Conservation (phyloP, 2,888 invertebrate species). For the Rhagonycha fulva region DNA sequence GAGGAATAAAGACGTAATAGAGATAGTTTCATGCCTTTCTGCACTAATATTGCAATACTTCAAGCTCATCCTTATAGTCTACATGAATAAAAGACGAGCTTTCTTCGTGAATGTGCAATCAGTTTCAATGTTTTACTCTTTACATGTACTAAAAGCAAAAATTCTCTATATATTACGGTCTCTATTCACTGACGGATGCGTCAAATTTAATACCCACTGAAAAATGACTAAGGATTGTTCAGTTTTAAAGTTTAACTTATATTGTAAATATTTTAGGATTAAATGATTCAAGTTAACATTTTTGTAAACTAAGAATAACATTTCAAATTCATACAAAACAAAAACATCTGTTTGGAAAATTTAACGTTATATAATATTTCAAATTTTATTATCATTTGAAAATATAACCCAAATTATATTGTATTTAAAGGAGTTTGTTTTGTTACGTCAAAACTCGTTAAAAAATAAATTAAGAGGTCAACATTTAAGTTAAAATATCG, state of each 20-base stretch:
- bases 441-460: background rate
- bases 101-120: conserved; percentile 11
- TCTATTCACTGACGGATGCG: conserved; percentile 9
- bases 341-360: too few relatives aligned
- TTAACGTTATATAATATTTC: too few relatives aligned
- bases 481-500: background rate
- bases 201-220: conserved; percentile 23
- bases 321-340: too few relatives aligned
- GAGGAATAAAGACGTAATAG: conserved; percentile 10
- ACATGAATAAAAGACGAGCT: conserved; percentile 1
- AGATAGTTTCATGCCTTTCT: conserved; percentile 7
- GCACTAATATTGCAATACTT: conserved; percentile 14
- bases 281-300: background rate
- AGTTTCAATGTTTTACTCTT: conserved; percentile 19
- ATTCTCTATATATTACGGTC: conserved; percentile 17
- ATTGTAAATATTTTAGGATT: background rate
- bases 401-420: background rate
- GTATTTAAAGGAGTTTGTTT: background rate
- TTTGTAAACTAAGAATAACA: too few relatives aligned
- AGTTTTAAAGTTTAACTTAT: conserved; percentile 20
- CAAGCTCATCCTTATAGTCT: background rate
- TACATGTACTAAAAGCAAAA: conserved; percentile 19
- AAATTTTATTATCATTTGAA: background rate
- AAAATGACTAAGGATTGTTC: conserved; percentile 12
- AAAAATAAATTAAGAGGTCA: background rate